Percentiles rank a stretch among this genome's conserved stretches.
Evolutionary conservation across 1,140 invertebrate genomes (phyloP).

Genomic region (Bombus haemorrhoidalis): DNA sequence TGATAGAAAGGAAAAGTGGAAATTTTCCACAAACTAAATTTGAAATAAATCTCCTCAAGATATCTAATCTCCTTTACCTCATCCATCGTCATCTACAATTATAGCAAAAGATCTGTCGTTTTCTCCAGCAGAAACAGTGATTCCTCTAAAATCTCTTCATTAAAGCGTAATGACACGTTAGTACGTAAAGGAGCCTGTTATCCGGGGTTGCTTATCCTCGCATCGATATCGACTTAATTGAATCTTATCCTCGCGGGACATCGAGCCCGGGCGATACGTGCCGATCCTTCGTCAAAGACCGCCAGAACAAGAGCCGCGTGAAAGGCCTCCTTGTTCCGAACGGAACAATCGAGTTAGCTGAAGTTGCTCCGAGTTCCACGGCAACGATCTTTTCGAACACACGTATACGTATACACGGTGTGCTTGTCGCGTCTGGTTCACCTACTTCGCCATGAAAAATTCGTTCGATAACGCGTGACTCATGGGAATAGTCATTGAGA

Average conservation of each 20-base stretch:
- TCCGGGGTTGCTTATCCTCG: slow-evolving; percentile 44
- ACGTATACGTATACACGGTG: slow-evolving; percentile 24
- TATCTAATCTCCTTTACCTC: too few species aligned
- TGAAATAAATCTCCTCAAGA: too few species aligned
- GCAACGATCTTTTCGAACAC: slow-evolving; percentile 46
- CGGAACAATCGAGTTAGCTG: slow-evolving; percentile 71
- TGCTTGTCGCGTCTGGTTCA: not conserved
- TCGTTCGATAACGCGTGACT: slow-evolving; percentile 3
- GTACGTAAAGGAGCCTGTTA: not conserved
- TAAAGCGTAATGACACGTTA: slow-evolving; percentile 19
- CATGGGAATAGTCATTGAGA: not conserved
- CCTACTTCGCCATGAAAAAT: slow-evolving; percentile 6
- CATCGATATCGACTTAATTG: slow-evolving; percentile 59
- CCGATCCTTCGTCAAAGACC: slow-evolving; percentile 56
- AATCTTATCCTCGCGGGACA: slow-evolving; percentile 59
- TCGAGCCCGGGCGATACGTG: slow-evolving; percentile 44
- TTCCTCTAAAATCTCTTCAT: slow-evolving; percentile 24
- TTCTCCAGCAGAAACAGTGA: too few species aligned
- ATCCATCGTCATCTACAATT: not conserved
- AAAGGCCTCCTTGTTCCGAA: slow-evolving; percentile 70
- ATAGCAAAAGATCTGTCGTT: not conserved
- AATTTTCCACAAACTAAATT: too few species aligned
- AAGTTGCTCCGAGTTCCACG: slow-evolving; percentile 52
- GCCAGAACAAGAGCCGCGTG: slow-evolving; percentile 61
- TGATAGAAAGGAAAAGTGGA: too few species aligned